A percentile compares a stretch with the other conserved stretches of the same genome.
Conservation (phyloP, 2,797 vertebrate genomes). For the Poecilia velifera region DNA sequence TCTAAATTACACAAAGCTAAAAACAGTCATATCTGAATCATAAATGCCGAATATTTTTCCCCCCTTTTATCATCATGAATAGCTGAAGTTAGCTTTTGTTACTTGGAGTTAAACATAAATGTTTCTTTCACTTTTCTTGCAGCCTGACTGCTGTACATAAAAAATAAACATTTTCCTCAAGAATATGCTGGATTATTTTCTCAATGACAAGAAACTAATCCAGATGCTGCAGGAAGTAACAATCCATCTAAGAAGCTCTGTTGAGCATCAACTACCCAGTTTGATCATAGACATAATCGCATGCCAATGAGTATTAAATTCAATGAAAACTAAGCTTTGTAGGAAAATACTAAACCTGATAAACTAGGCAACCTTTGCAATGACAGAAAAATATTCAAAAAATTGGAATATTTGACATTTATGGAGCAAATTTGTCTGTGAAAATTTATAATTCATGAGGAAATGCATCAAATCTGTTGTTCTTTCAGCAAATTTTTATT, state of each 20-base stretch:
- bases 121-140: neutral
- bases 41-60: neutral
- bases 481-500: too few relatives aligned
- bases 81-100: neutral
- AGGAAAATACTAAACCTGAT: neutral
- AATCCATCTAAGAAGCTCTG: neutral
- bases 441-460: neutral
- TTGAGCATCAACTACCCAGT: neutral
- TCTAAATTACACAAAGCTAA: neutral
- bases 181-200: too few relatives aligned
- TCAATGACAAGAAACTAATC: neutral
- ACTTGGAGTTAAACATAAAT: neutral
- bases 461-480: too few relatives aligned
- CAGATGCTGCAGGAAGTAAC: neutral
- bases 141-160: neutral
- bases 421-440: neutral
- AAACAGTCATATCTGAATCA: neutral
- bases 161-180: neutral
- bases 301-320: neutral
- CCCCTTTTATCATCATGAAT: neutral
- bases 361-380: neutral
- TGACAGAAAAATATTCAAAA: neutral
- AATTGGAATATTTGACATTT: neutral
- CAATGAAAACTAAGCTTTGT: neutral
- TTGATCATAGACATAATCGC: neutral